These are phyloP conservation scores for Percopsis omiscomaycus DNA, from an alignment of 2,797 vertebrate species.

Conservation along the genomic window DNA sequence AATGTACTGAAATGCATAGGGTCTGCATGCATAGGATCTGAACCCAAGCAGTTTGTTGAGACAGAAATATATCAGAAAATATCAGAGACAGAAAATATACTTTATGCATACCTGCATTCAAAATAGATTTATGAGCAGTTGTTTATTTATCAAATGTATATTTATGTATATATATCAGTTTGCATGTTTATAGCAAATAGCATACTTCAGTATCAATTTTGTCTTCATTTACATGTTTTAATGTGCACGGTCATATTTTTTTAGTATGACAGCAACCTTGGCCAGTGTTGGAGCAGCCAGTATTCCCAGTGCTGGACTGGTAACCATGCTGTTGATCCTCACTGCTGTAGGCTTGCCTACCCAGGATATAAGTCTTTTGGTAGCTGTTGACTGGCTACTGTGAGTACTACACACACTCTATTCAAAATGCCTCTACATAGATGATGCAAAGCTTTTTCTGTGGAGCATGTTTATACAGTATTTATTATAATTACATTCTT, in stretches of 20 bases:
- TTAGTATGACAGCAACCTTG: constrained; percentile 92
- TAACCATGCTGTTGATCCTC: constrained; percentile 98
- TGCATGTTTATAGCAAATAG: background rate
- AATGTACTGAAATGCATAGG: too few relatives aligned
- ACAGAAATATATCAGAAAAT: background rate
- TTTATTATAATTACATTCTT: background rate
- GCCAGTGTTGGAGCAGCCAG: constrained; percentile 97
- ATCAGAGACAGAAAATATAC: too few relatives aligned
- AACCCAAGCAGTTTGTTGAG: background rate
- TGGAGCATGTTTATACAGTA: too few relatives aligned
- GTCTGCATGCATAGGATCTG: too few relatives aligned
- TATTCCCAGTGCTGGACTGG: constrained; percentile 95
- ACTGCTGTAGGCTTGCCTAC: constrained; percentile 96
- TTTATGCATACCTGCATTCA: too few relatives aligned
- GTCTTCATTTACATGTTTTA: background rate
- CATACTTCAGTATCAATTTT: background rate
- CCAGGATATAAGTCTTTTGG: constrained; percentile 95
- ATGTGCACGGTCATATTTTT: constrained; percentile 2
- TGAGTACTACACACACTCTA: constrained; percentile 76
- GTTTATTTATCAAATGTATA: too few relatives aligned
- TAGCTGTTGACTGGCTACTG: constrained; percentile 98
- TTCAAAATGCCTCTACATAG: background rate
- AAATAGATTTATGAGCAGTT: too few relatives aligned
- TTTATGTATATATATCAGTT: background rate
- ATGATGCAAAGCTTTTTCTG: background rate